Percentiles rank a stretch among this genome's conserved stretches.
Evolutionary conservation across 2,113 vertebrate species (phyloP).

Genomic region (Corythoichthys haematopterus): DNA sequence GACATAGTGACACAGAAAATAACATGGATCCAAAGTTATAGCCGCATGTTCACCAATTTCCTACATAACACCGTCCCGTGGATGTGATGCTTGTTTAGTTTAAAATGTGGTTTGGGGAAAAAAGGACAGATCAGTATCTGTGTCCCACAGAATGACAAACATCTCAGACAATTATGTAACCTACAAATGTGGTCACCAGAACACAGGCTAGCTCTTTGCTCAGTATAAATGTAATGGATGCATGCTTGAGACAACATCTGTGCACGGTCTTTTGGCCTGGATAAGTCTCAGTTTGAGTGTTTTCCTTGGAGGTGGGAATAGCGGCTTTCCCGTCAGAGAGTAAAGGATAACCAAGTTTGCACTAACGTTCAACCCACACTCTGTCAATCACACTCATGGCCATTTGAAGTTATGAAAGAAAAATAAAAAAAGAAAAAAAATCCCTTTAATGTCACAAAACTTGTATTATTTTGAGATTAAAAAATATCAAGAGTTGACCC

Average conservation of each 20-base stretch:
- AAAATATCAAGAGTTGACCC: not conserved
- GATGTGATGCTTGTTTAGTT: conserved; percentile 53
- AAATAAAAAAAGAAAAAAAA: too few species aligned
- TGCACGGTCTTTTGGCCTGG: conserved; percentile 43
- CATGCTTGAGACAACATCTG: conserved; percentile 8
- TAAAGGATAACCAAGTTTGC: conserved; percentile 58
- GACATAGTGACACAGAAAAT: conserved; percentile 43
- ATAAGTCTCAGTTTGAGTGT: conserved; percentile 59
- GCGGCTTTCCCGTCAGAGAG: conserved; percentile 62
- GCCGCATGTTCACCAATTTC: conserved; percentile 55
- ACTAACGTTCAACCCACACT: conserved; percentile 62
- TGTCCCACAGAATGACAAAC: conserved; percentile 58
- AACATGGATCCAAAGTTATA: conserved; percentile 26
- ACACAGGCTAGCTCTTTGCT: conserved; percentile 33
- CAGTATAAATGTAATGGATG: conserved; percentile 10
- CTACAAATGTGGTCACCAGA: conserved; percentile 68
- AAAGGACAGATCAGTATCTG: conserved; percentile 55
- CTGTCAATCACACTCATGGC: conserved; percentile 47
- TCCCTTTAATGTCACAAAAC: not conserved
- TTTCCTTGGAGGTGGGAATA: conserved; percentile 59
- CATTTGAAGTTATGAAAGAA: not conserved
- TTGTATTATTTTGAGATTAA: not conserved
- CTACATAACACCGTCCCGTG: conserved; percentile 59
- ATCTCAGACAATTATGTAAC: conserved; percentile 65
- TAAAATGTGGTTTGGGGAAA: conserved; percentile 62